Percentiles rank a stretch among this genome's conserved stretches.
Evolutionary conservation across 2,888 invertebrate species (phyloP).

Genomic region (Ethmia dodecea): DNA sequence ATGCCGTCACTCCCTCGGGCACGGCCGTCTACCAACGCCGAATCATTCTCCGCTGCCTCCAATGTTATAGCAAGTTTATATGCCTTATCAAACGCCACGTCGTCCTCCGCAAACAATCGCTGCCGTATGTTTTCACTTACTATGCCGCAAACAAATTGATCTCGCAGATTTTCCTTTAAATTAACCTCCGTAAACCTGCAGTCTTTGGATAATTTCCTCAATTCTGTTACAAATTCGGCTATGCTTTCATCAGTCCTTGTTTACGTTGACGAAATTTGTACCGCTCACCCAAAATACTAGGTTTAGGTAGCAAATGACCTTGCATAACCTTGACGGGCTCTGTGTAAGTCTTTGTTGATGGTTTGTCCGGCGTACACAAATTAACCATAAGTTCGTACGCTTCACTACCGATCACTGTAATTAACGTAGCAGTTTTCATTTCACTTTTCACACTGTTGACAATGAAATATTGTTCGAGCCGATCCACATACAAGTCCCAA

Average conservation of each 20-base stretch:
- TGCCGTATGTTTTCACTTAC: too few relatives aligned
- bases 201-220: slow-evolving; percentile 5
- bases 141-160: too few relatives aligned
- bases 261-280: slow-evolving; percentile 8
- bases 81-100: too few relatives aligned
- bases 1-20: slow-evolving; percentile 14
- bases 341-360: slow-evolving; percentile 1
- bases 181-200: slow-evolving; percentile 10
- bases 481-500: slow-evolving; percentile 5
- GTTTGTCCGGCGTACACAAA: slow-evolving; percentile 9
- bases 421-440: slow-evolving; percentile 7
- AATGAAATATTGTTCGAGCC: too few relatives aligned
- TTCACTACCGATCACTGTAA: slow-evolving; percentile 8
- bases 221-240: slow-evolving; percentile 4
- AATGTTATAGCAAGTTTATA: too few relatives aligned
- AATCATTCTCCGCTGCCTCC: too few relatives aligned
- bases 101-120: too few relatives aligned
- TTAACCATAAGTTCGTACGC: too few relatives aligned
- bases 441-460: slow-evolving; percentile 3
- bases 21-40: too few relatives aligned
- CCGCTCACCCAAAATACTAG: slow-evolving; percentile 5
- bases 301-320: slow-evolving; percentile 5
- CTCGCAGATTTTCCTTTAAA: slow-evolving; percentile 21
- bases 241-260: neutral
- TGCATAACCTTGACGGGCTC: slow-evolving; percentile 2